Evolutionary conservation across 1,140 invertebrate genomes (phyloP).

Genomic region (Halesus radiatus): DNA sequence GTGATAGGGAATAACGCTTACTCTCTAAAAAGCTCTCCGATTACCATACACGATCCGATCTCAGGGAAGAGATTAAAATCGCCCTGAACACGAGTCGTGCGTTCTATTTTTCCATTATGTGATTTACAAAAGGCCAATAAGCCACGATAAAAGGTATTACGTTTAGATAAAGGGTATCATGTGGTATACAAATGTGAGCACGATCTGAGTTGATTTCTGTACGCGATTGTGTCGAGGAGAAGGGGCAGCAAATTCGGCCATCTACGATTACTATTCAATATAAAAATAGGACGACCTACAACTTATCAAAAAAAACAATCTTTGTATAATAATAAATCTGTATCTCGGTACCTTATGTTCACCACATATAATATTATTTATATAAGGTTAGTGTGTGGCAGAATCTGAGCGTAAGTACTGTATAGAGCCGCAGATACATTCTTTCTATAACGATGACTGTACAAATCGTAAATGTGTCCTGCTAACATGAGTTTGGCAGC

Average conservation of each 20-base stretch:
- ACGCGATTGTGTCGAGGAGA: neutral
- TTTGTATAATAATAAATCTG: no score
- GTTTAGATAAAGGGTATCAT: constrained; percentile 55
- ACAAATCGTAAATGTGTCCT: no score
- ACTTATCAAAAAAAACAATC: no score
- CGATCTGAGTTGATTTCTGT: constrained; percentile 14
- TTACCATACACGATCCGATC: constrained; percentile 56
- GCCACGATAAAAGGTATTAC: constrained; percentile 53
- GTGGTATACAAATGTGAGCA: constrained; percentile 50
- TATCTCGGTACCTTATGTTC: no score
- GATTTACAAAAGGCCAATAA: constrained; percentile 53
- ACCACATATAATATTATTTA: no score
- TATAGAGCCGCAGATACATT: no score
- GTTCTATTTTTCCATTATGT: constrained; percentile 48
- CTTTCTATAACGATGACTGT: no score
- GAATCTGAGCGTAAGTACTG: no score
- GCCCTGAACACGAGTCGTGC: constrained; percentile 49
- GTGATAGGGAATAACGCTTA: constrained; percentile 38
- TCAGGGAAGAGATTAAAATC: constrained; percentile 53
- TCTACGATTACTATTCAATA: no score
- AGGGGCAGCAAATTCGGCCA: neutral
- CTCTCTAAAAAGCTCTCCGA: constrained; percentile 47
- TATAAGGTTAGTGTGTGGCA: no score
- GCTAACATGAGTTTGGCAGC: no score
- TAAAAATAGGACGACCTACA: no score